Conservation (phyloP, 2,888 invertebrate genomes). For the Linyphia triangularis region DNA sequence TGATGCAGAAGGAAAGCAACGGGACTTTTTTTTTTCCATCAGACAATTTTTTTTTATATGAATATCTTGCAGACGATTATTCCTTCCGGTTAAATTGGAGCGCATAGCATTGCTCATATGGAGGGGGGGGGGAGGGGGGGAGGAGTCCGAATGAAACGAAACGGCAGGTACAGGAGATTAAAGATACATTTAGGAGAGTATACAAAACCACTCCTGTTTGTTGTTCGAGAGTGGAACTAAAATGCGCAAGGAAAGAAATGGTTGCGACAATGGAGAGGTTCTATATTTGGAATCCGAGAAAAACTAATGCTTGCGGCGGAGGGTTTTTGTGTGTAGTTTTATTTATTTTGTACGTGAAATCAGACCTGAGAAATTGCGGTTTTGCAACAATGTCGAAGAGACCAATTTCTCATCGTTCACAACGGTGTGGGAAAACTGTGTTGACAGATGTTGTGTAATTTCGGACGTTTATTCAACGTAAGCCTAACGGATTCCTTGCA, state of each 20-base stretch:
- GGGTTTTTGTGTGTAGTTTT: slow-evolving; percentile 9
- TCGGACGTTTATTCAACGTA: not conserved
- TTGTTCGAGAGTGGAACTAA: slow-evolving; percentile 23
- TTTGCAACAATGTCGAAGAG: slow-evolving; percentile 21
- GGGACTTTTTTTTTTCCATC: slow-evolving; percentile 28
- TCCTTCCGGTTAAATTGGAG: slow-evolving; percentile 71
- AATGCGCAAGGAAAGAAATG: not conserved
- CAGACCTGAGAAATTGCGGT: slow-evolving; percentile 63
- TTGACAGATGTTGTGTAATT: slow-evolving; percentile 60
- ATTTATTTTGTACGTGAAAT: not conserved
- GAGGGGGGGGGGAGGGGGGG: not conserved
- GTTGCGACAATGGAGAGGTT: not conserved
- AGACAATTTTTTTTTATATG: not conserved
- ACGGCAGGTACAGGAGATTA: slow-evolving; percentile 34
- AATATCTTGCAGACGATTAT: slow-evolving; percentile 1
- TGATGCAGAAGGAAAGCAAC: slow-evolving; percentile 6
- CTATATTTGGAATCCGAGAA: slow-evolving; percentile 55
- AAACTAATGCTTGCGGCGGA: slow-evolving; percentile 50
- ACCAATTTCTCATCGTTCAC: slow-evolving; percentile 24
- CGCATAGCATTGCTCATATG: not conserved
- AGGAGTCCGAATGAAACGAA: not conserved
- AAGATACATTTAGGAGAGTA: slow-evolving; percentile 52
- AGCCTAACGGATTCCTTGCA: not conserved
- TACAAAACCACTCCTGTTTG: slow-evolving; percentile 51
- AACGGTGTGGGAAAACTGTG: slow-evolving; percentile 39